A percentile compares a stretch with the other conserved stretches of the same genome.
phyloP scores from a whole-genome alignment of 2,888 invertebrate genomes.

The Agrenia bidenticulata region DNA sequence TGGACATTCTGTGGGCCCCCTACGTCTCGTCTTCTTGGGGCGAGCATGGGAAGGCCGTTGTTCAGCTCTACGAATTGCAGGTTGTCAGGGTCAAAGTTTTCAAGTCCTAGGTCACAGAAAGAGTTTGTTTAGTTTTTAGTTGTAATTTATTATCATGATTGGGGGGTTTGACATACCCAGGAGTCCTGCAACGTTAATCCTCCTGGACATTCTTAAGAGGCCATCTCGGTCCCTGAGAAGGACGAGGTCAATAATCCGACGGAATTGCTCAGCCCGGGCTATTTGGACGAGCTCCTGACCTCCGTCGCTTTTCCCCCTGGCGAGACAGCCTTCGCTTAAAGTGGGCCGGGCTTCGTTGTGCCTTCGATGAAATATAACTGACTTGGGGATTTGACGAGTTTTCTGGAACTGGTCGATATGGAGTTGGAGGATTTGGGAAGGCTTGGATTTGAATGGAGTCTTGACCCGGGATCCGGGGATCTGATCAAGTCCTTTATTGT shows the following conservation, averaged over 20 bases:
- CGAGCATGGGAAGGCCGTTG: slow-evolving; percentile 40
- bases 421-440: background rate
- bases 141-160: no score
- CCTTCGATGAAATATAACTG: slow-evolving; percentile 22
- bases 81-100: slow-evolving; percentile 38
- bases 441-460: background rate
- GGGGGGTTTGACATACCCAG: background rate
- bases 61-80: slow-evolving; percentile 34
- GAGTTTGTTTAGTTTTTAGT: no score
- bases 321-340: slow-evolving; percentile 32
- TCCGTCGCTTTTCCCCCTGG: slow-evolving; percentile 18
- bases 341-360: slow-evolving; percentile 15
- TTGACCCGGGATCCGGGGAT: background rate
- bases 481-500: background rate
- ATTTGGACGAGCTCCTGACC: slow-evolving; percentile 28
- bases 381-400: slow-evolving; percentile 19
- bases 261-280: slow-evolving; percentile 33
- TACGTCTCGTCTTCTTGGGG: slow-evolving; percentile 25
- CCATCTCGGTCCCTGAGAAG: slow-evolving; percentile 31
- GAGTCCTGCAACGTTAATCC: slow-evolving; percentile 33
- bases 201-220: slow-evolving; percentile 29
- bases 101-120: slow-evolving; percentile 20
- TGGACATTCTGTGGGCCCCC: slow-evolving; percentile 15
- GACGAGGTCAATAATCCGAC: slow-evolving; percentile 35
- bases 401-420: slow-evolving; percentile 20